Base-by-base conservation (phyloP, 1,140 invertebrate species). In the Ganaspis sp. region DNA sequence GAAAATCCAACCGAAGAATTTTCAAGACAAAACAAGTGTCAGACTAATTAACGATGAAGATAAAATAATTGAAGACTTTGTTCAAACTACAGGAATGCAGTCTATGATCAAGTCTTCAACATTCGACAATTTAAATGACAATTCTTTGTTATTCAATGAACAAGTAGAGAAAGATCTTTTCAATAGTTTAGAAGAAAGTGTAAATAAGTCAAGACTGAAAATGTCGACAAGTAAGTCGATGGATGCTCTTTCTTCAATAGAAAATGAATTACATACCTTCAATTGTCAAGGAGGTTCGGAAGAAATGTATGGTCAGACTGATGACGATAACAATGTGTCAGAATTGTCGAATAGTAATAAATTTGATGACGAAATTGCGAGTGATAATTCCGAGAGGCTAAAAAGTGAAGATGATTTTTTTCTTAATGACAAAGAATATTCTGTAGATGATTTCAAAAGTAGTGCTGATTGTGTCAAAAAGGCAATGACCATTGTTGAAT, bases 221-320 rank as follows among this genome's bases (percentile, higher is more conserved):
- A 91, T 91, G 84, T 83, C 90, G 0, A 84, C 84, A n/a, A 92
- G 90, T 38, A 88, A 87, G 80, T 91, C 91, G 1, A 77, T 91
- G 53, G 90, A 91, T 37, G 90, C 87, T 69, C 84, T 91, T 64
- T 87, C 90, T 75, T 64, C 82, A 0, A 54, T 89, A 11, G 86
- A 90, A 40, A 85, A 91, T 76, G 91, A 92, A 78, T 85, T 92
- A 8, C 89, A 89, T 40, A 87, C 89, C 0, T 92, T 92, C 53
- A 90, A 92, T 64, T 91, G 91, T 75, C 91, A 92, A 77, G 92
- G 92, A 49, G 92, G 92, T 8, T 90, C 84, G 0, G 92, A 92
- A 71, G 89, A 92, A 72, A 80, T 92, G 64, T 92, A 87, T 19
- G 88, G 87, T 37, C 85, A 88, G 72, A 81, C 78, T n/a, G 83